Evolutionary conservation across 2,797 vertebrate species (phyloP), one percentile per base, ranked within the genome.

Genomic region (Pseudochaenichthys georgianus): DNA sequence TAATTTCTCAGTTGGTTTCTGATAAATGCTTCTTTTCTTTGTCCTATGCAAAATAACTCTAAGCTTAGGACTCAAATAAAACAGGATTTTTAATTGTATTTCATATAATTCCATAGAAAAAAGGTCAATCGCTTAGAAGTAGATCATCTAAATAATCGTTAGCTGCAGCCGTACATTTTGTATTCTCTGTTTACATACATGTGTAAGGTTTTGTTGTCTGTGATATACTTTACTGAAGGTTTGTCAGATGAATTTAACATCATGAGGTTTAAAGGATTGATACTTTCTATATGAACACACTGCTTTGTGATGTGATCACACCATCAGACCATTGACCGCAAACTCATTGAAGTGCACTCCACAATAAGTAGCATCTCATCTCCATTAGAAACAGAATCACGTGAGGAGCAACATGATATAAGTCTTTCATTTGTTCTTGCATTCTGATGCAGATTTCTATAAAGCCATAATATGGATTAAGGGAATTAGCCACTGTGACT

Each of bases 241-340:
- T 52, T 8, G 2, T 63, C 34, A 21, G 31, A 42, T 73, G 0
- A 47, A 62, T 38, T 53, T 34, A 8, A 59, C 16, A 41, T 5
- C 0, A 3, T 48, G 43, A 62, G 21, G 64, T 11, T 34, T 41
- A 13, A 51, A 51, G 3, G 13, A 46, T 19, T 45, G 34, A 6
- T 57, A 59, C 61, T 41, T 23, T 55, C 60, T 42, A 3, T 57
- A n/a, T 70, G 57, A 64, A 46, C n/a, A 31, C 9, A 60, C 51
- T 43, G 50, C 10, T 1, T 28, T 5, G 28, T 28, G 5, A 31
- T 43, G 15, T 65, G 16, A 34, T 73, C 12, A 38, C 45, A 55
- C 62, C n/a, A 65, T 60, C n/a, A 52, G 57, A 28, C 62, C 51
- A 77, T 60, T 70, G 68, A 77, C 64, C 63, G n/a, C n/a, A 31